Base-by-base conservation (phyloP, 2,888 invertebrate species). In the Diarsia mendica region DNA sequence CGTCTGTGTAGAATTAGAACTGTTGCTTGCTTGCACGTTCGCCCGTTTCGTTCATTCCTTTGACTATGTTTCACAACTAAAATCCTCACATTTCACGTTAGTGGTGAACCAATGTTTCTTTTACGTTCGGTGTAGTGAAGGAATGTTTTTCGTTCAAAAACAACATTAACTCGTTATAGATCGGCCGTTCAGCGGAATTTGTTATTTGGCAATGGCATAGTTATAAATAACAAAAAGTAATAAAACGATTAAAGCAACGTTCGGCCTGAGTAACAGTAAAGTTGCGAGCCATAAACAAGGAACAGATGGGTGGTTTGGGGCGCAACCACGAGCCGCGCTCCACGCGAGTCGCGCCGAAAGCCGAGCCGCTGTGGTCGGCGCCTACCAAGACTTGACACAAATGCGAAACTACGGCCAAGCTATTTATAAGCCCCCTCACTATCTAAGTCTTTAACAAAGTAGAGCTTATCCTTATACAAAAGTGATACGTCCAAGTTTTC, bases 231-330 rank as follows among this genome's bases (percentile, higher is more conserved):
- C 72, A 58, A 65, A 79, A 78, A 83, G 83, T 77, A 85, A 87
- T 87, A 87, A 87, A 89, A 86, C 82, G 74, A 86, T 87, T 86
- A 82, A 84, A 87, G 80, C 72, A 83, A 79, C 83, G 80, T 86
- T 84, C 84, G 80, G 79, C 78, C 76, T 78, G 71, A 75, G 84
- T 73, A 85, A 84, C 83, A 87, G 84, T 85, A 85, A 89, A 88
- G 87, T 89, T 85, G 79, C 48, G 77, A 78, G 86, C 75, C 82
- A 87, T 89, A 85, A 90, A 87, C 85, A 86, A 79, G 85, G 81
- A 88, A 85, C 89, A 89, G 88, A 87, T 90, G 88, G 86, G 84
- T 79, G 78, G 86, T 80, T 77, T 75, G 81, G 83, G 78, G 79
- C 72, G 83, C 68, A 73, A 76, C 79, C 77, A 64, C 72, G 78